Evolutionary conservation across 2,113 vertebrate genomes (phyloP), one percentile per base, ranked within the genome.

Genomic region (Bos indicus): DNA sequence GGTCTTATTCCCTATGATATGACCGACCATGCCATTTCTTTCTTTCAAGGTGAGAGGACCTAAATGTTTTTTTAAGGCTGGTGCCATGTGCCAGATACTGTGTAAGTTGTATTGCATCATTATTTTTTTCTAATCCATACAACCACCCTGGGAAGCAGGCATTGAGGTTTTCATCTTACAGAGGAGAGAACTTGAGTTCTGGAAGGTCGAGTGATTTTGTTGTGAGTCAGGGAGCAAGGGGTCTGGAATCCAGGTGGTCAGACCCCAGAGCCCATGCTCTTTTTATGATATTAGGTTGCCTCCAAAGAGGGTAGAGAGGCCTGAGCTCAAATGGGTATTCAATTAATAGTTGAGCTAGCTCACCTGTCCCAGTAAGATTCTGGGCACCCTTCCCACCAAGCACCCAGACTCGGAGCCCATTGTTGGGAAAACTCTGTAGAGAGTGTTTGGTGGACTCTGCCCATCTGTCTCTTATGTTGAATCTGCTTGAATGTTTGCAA

Each of bases 401-500:
- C 9, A 19, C 7, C 82, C 30, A 16, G 28, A 43, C 10, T 78
- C 52, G 74, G 52, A 95, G 23, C 52, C 56, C 82, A 86, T 40
- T 28, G 7, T 62, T 48, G 36, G 40, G 52, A 88, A 91, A n/a
- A 48, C 28, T n/a, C n/a, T 6, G 23, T 54, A 56, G 33, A 52
- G 26, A 28, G 3, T 2, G 0, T n/a, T n/a, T 51, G 30, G 21
- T 51, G 17, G 51, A 81, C 16, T 36, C 16, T 0, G 2, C 36
- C 78, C 36, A 85, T 40, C 25, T 94, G 30, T 23, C 17, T 11
- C 11, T 12, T 48, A 28, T 33, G 26, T 26, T 51, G 26, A 43
- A 11, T n/a, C 48, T 90, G n/a, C 33, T 59, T 46, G 52, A 64
- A 74, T 13, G 19, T 83, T 88, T 60, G 40, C 89, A 43, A 52